phyloP scores from a whole-genome alignment of 2,888 invertebrate genomes.

The Amphipyra tragopoginis region DNA sequence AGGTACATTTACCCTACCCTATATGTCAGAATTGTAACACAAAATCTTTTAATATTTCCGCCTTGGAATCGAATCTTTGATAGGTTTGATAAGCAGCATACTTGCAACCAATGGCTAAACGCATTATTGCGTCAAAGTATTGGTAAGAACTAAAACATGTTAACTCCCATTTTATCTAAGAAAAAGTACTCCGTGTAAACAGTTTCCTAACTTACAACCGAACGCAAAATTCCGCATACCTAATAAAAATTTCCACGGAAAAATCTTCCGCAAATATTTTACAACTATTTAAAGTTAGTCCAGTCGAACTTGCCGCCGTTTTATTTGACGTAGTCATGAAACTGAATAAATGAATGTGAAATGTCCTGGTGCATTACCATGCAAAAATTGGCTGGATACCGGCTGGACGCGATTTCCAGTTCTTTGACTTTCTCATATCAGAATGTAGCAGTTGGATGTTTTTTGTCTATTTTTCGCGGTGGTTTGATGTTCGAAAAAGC shows the following conservation, averaged over 20 bases:
- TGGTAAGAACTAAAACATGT: too few species aligned
- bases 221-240: constrained; percentile 18
- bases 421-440: constrained; percentile 12
- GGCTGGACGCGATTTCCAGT: constrained; percentile 20
- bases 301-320: constrained; percentile 48
- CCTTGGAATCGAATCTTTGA: too few species aligned
- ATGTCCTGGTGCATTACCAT: constrained; percentile 45
- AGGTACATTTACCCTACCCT: too few species aligned
- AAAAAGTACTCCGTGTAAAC: too few species aligned
- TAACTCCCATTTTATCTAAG: too few species aligned
- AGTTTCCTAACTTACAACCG: constrained; percentile 3
- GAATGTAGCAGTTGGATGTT: constrained; percentile 10
- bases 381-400: constrained; percentile 42
- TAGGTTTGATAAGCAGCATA: too few species aligned
- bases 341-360: constrained; percentile 62
- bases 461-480: neutral
- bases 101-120: too few species aligned
- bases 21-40: too few species aligned
- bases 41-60: too few species aligned
- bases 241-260: constrained; percentile 35
- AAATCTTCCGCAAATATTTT: constrained; percentile 48
- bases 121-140: too few species aligned
- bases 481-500: constrained; percentile 1
- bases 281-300: constrained; percentile 54
- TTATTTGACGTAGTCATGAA: constrained; percentile 60